These are phyloP conservation scores for Gastrophryne carolinensis DNA, from an alignment of 2,797 vertebrate genomes.

Conservation along the genomic window DNA sequence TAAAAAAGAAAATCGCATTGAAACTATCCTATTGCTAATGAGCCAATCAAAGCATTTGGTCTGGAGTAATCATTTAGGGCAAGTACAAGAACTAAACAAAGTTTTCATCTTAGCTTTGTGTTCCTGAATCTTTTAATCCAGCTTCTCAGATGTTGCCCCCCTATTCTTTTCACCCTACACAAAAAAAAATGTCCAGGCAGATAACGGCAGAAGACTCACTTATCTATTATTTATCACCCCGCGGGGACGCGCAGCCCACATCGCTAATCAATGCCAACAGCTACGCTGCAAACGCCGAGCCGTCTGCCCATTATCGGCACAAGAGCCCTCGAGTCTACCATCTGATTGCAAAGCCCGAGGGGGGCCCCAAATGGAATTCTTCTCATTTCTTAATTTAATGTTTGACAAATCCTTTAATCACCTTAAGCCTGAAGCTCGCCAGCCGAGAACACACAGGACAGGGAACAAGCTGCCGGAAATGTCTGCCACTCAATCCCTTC, in stretches of 20 bases:
- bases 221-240: constrained; percentile 41
- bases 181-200: no score
- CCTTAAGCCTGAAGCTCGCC: constrained; percentile 11
- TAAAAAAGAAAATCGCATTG: no score
- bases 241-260: constrained; percentile 20
- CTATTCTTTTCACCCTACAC: no score
- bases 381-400: constrained; percentile 34
- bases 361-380: not conserved
- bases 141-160: no score
- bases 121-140: no score
- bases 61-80: no score
- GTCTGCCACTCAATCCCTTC: no score
- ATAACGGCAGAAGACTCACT: not conserved
- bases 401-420: constrained; percentile 49
- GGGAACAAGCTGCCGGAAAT: no score
- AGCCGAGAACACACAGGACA: not conserved
- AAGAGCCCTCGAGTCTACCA: not conserved
- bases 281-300: not conserved
- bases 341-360: constrained; percentile 18
- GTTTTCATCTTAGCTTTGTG: no score
- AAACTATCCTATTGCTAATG: no score
- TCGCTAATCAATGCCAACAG: constrained; percentile 30
- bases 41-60: no score
- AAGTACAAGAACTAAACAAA: no score
- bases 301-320: constrained; percentile 26